These are phyloP conservation scores for Cheilinus undulatus DNA, from an alignment of 2,113 vertebrate genomes.

Conservation along the genomic window DNA sequence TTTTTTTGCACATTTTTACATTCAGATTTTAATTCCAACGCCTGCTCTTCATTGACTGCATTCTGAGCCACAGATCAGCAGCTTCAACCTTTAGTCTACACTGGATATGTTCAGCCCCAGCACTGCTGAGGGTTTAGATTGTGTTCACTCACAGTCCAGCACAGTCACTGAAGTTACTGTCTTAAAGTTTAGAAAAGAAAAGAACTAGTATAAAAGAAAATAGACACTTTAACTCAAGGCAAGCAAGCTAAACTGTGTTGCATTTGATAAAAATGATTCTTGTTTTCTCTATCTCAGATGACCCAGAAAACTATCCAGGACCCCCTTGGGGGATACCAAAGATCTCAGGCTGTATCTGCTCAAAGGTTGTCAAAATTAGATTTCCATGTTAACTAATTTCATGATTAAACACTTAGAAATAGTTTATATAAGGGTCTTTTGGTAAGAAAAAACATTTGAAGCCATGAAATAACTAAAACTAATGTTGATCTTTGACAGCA, in stretches of 20 bases:
- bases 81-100: not conserved
- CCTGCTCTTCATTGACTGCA: not conserved
- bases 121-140: not conserved
- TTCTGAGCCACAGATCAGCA: too few species aligned
- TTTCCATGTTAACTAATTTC: too few species aligned
- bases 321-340: too few species aligned
- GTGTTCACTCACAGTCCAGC: not conserved
- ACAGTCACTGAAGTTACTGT: slow-evolving; percentile 9
- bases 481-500: too few species aligned
- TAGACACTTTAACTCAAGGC: not conserved
- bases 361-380: too few species aligned
- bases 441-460: too few species aligned
- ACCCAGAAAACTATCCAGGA: too few species aligned
- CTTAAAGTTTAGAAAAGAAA: not conserved
- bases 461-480: too few species aligned
- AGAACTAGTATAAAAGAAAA: not conserved
- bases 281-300: not conserved
- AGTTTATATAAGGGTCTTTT: too few species aligned
- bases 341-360: too few species aligned
- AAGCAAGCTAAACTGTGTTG: not conserved
- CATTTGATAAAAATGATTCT: not conserved
- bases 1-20: slow-evolving; percentile 6
- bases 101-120: not conserved
- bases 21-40: not conserved
- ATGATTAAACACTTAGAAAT: too few species aligned